Base-by-base conservation (phyloP, 2,113 vertebrate species). In the Archocentrus centrarchus region DNA sequence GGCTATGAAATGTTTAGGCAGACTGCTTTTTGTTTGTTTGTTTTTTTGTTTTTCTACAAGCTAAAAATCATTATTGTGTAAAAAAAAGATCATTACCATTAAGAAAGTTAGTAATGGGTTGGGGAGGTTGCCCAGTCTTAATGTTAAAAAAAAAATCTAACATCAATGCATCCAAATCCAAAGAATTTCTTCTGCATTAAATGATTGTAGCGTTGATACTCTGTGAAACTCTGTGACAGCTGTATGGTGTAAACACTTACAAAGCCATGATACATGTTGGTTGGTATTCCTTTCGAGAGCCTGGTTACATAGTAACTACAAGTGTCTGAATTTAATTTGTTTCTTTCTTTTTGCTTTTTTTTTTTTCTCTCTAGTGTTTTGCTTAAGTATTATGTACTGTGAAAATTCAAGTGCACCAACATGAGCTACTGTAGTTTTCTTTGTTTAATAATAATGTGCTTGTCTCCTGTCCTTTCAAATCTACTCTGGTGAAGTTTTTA, bases 361-460 rank as follows among this genome's bases (percentile, higher is more conserved):
- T 81, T 90, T 83, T 89, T n/a, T n/a, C n/a, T 77, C 37, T 39
- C 75, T 77, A 62, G 79, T 92, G 76, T 91, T 92, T 77, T 86
- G 82, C 83, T 84, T 89, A 88, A 41, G 59, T 91, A 83, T 90
- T 57, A 73, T 92, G 91, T 94, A 91, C 82, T 89, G 91, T 93
- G 88, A 88, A 89, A 73, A 80, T 81, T 61, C 57, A 90, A 84
- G 83, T 87, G 83, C 84, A 91, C 83, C 75, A 86, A 81, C 58
- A 86, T 85, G n/a, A 88, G 85, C 91, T 91, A 92, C 90, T 92
- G 92, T 94, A 92, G 82, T 89, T 93, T 89, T 89, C 75, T 91
- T 86, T 90, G 79, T 89, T 93, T 62, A 92, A 94, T 93, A 90
- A 94, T 93, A 77, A 84, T 70, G 77, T 90, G 79, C 90, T 91